Evolutionary conservation across 2,888 invertebrate species (phyloP).

Genomic region (Pimpla rufipes): DNA sequence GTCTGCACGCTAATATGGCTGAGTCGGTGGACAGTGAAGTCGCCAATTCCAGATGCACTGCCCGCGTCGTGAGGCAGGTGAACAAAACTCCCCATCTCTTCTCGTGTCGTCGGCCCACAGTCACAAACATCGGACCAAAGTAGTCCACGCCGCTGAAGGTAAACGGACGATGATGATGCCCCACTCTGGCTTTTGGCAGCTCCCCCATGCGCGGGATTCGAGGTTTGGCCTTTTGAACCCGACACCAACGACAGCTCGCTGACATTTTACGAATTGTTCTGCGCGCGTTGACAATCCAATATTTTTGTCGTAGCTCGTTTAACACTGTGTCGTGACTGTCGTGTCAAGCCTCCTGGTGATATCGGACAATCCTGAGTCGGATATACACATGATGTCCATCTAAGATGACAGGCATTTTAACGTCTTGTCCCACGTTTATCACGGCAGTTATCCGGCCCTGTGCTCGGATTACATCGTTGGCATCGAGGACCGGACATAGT

Average conservation of each 20-base stretch:
- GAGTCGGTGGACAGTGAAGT: slow-evolving; percentile 30
- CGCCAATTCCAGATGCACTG: slow-evolving; percentile 66
- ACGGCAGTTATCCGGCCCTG: slow-evolving; percentile 17
- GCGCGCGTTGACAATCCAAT: slow-evolving; percentile 24
- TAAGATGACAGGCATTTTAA: slow-evolving; percentile 44
- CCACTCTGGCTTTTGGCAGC: slow-evolving; percentile 54
- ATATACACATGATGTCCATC: slow-evolving; percentile 36
- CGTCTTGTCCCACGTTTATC: neutral
- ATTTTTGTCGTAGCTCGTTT: slow-evolving; percentile 60
- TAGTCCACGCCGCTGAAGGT: slow-evolving; percentile 65
- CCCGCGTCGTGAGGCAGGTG: slow-evolving; percentile 65
- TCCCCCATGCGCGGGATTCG: slow-evolving; percentile 49
- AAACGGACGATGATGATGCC: slow-evolving; percentile 51
- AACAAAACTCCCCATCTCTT: slow-evolving; percentile 61
- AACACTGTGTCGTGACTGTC: slow-evolving; percentile 48
- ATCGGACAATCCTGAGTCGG: slow-evolving; percentile 29
- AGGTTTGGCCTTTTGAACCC: slow-evolving; percentile 49
- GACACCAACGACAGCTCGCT: slow-evolving; percentile 40
- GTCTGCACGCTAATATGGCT: slow-evolving; percentile 42
- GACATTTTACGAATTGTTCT: slow-evolving; percentile 22
- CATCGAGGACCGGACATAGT: slow-evolving; percentile 37
- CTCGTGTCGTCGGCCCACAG: neutral
- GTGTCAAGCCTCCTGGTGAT: slow-evolving; percentile 44
- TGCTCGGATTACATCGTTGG: slow-evolving; percentile 30
- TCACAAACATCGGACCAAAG: slow-evolving; percentile 8